Conservation (phyloP, 1,140 invertebrate genomes). For the Elymnias hypermnestra region DNA sequence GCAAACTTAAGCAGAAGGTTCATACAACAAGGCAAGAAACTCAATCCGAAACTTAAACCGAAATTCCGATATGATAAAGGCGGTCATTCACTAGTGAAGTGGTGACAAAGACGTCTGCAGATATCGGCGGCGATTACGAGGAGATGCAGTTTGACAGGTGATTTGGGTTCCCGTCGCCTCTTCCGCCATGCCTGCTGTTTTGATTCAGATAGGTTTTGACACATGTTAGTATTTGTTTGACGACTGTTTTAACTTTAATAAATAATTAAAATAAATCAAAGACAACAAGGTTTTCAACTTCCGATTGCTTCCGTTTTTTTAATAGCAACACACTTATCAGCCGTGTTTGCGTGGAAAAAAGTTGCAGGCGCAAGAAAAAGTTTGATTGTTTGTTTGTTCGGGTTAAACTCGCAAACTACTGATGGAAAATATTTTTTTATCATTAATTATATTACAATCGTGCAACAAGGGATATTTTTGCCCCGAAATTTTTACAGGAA, state of each 20-base stretch:
- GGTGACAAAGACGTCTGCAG: constrained; percentile 56
- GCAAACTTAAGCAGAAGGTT: not conserved
- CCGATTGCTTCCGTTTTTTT: too few relatives aligned
- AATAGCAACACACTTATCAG: too few relatives aligned
- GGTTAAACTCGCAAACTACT: too few relatives aligned
- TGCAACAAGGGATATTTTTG: too few relatives aligned
- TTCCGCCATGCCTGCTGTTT: constrained; percentile 33
- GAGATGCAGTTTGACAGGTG: constrained; percentile 58
- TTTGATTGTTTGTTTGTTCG: too few relatives aligned
- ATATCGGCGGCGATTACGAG: constrained; percentile 43
- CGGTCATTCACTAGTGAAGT: constrained; percentile 41
- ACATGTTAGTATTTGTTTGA: constrained; percentile 27
- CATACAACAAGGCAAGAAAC: constrained; percentile 3
- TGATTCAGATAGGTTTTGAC: constrained; percentile 43
- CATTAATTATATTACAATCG: too few relatives aligned
- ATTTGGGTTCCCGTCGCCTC: constrained; percentile 57
- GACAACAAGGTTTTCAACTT: too few relatives aligned
- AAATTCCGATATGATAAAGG: constrained; percentile 27
- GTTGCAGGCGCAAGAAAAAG: too few relatives aligned
- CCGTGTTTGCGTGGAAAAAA: too few relatives aligned
- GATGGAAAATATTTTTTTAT: too few relatives aligned
- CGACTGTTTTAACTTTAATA: not conserved
- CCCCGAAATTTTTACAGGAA: too few relatives aligned
- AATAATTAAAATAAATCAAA: too few relatives aligned
- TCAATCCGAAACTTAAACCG: constrained; percentile 26